Percentiles rank a stretch among this genome's conserved stretches.
These are phyloP conservation scores for Fissipunctia ypsillon DNA, from an alignment of 2,888 invertebrate species.

Conservation along the genomic window DNA sequence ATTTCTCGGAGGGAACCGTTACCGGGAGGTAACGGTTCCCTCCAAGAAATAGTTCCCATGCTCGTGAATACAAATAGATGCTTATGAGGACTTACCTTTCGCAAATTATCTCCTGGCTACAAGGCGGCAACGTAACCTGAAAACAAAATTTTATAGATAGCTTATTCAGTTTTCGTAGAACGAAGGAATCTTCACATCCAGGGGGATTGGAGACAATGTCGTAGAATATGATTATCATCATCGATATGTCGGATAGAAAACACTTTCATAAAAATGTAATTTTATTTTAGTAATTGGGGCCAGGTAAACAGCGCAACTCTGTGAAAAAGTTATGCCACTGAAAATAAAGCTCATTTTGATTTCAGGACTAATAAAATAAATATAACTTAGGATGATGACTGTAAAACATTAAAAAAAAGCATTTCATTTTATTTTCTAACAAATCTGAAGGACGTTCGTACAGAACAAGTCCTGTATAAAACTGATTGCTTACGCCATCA, in stretches of 20 bases:
- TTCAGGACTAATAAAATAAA: background rate
- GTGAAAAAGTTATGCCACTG: background rate
- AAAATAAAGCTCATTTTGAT: conserved; percentile 10
- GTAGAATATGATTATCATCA: conserved; percentile 68
- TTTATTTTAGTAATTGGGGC: conserved; percentile 63
- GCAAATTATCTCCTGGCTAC: conserved; percentile 85
- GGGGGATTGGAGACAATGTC: conserved; percentile 68
- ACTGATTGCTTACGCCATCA: conserved; percentile 34
- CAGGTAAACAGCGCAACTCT: conserved; percentile 26
- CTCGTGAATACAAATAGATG: conserved; percentile 85
- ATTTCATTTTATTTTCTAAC: conserved; percentile 13
- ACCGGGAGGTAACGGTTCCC: conserved; percentile 59
- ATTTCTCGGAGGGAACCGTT: no score
- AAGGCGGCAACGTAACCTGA: conserved; percentile 85
- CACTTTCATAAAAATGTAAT: conserved; percentile 48
- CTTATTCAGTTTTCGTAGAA: conserved; percentile 74
- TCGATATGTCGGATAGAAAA: conserved; percentile 56
- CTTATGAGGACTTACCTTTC: conserved; percentile 84
- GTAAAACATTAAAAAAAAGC: background rate
- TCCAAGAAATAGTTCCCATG: conserved; percentile 67
- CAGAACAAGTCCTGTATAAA: conserved; percentile 33
- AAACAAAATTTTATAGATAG: conserved; percentile 81
- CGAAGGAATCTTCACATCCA: conserved; percentile 65
- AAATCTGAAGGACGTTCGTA: conserved; percentile 11
- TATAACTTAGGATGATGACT: background rate